phyloP scores from a whole-genome alignment of 2,113 vertebrate genomes.

The Porphyrio hochstetteri region DNA sequence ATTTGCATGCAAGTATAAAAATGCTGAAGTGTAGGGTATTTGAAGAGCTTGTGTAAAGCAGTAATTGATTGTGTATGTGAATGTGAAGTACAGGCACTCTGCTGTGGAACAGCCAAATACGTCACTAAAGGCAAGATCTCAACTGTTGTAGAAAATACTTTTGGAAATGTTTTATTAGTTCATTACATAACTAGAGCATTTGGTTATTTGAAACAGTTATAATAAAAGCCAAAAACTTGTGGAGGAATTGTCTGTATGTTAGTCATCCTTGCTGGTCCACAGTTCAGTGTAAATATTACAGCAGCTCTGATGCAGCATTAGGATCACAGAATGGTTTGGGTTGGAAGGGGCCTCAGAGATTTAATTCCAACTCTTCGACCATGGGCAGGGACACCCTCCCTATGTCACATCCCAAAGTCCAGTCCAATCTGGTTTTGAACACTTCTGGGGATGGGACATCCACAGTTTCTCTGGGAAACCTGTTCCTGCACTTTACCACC shows the following conservation, averaged over 20 bases:
- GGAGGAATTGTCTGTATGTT: not conserved
- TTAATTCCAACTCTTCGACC: too few species aligned
- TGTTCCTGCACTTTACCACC: too few species aligned
- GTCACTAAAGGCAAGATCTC: not conserved
- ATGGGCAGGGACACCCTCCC: too few species aligned
- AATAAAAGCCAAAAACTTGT: not conserved
- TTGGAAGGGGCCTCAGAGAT: too few species aligned
- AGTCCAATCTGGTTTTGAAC: too few species aligned
- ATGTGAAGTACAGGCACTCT: not conserved
- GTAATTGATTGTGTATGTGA: not conserved
- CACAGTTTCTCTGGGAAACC: too few species aligned
- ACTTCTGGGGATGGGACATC: too few species aligned
- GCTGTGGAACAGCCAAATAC: not conserved
- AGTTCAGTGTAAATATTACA: not conserved
- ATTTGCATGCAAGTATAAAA: not conserved
- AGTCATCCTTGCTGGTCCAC: not conserved
- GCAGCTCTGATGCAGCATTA: not conserved
- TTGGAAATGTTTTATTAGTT: not conserved
- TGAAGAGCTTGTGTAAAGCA: not conserved
- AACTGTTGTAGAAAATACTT: not conserved
- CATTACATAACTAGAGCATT: not conserved
- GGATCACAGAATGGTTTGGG: too few species aligned
- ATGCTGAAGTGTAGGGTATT: not conserved
- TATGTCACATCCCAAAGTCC: too few species aligned
- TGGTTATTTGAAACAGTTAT: not conserved